A percentile compares a stretch with the other conserved stretches of the same genome.
Evolutionary conservation across 2,113 vertebrate species (phyloP).

Genomic region (Myocastor coypus): DNA sequence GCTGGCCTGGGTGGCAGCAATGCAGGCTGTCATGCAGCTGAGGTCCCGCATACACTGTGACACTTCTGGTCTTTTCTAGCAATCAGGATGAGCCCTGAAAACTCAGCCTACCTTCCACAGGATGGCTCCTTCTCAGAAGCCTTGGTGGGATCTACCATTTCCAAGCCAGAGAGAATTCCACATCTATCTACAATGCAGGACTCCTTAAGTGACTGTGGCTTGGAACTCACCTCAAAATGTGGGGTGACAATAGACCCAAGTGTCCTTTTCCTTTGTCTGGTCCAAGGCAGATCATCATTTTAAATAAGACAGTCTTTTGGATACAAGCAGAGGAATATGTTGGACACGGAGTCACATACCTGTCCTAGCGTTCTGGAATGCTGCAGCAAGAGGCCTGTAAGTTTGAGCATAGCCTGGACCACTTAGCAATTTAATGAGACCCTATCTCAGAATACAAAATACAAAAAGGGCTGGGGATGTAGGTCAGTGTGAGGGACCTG

Average conservation of each 20-base stretch:
- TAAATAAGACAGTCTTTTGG: neutral
- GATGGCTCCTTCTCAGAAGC: neutral
- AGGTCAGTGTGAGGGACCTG: neutral
- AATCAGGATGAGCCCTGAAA: neutral
- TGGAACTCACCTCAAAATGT: neutral
- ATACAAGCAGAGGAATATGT: neutral
- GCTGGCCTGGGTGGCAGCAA: neutral
- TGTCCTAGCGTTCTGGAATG: neutral
- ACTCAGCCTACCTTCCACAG: neutral
- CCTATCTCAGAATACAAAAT: neutral
- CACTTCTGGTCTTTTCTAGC: neutral
- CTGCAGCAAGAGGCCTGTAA: neutral
- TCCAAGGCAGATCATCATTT: neutral
- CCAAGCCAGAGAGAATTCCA: neutral
- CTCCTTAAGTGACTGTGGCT: neutral
- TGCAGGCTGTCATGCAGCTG: rapidly evolving
- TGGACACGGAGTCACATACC: neutral
- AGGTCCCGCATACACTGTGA: neutral
- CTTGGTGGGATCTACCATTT: neutral
- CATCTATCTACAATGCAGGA: neutral
- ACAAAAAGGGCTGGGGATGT: neutral
- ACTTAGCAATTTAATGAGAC: neutral
- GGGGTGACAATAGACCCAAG: neutral
- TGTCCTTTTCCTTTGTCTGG: neutral
- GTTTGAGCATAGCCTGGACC: neutral